phyloP scores from a whole-genome alignment of 2,888 invertebrate genomes.

The Hypselothyrea guttata region DNA sequence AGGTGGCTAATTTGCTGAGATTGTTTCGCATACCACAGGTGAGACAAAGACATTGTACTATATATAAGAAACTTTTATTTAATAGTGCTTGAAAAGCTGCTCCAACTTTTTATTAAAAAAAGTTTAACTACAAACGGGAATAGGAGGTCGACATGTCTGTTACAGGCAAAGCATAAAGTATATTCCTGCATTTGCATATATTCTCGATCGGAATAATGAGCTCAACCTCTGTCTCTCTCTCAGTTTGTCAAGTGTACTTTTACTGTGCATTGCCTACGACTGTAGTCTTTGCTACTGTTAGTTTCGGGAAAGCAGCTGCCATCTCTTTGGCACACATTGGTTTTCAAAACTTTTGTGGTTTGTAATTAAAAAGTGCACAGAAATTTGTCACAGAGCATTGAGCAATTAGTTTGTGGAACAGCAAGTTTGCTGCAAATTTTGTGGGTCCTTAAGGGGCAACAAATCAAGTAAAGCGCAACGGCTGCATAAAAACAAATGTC shows the following conservation, averaged over 20 bases:
- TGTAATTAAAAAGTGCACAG: slow-evolving; percentile 56
- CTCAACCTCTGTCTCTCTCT: too few relatives aligned
- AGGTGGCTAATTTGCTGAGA: slow-evolving; percentile 95
- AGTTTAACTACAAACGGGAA: not conserved
- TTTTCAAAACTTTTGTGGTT: slow-evolving; percentile 21
- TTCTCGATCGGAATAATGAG: too few relatives aligned
- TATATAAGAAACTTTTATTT: slow-evolving; percentile 8
- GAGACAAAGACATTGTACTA: slow-evolving; percentile 21
- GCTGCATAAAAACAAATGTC: slow-evolving; percentile 17
- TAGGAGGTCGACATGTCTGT: too few relatives aligned
- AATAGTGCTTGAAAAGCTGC: too few relatives aligned
- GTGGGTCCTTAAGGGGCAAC: slow-evolving; percentile 13
- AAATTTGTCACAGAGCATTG: slow-evolving; percentile 23
- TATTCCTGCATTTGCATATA: too few relatives aligned
- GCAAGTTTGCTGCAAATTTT: slow-evolving; percentile 46
- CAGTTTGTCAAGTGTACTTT: too few relatives aligned
- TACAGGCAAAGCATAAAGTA: too few relatives aligned
- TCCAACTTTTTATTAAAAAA: slow-evolving; percentile 5
- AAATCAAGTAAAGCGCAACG: slow-evolving; percentile 51
- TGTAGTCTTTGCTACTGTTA: too few relatives aligned
- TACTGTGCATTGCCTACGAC: too few relatives aligned
- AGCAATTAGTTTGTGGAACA: slow-evolving; percentile 23
- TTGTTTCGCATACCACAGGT: slow-evolving; percentile 94
- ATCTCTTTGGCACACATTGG: not conserved
- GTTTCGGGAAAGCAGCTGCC: not conserved